Conservation (phyloP, 2,113 vertebrate species). For the Synchiropus splendidus region DNA sequence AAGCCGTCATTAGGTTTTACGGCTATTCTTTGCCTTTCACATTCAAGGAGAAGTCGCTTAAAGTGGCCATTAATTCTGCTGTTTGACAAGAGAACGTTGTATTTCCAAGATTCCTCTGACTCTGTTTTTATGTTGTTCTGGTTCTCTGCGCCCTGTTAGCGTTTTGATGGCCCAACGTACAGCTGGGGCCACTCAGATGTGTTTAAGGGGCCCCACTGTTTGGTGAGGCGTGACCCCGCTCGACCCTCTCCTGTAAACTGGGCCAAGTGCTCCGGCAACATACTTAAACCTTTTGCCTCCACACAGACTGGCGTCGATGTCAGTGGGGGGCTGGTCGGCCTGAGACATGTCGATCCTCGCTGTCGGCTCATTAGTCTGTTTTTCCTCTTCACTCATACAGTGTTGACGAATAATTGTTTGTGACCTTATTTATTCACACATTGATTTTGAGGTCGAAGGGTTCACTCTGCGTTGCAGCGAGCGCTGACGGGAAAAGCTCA, state of each 20-base stretch:
- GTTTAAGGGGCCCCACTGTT: slow-evolving; percentile 55
- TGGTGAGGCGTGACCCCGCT: slow-evolving; percentile 57
- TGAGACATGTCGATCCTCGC: no score
- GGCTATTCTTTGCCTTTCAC: slow-evolving; percentile 17
- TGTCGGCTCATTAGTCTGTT: no score
- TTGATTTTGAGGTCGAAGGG: no score
- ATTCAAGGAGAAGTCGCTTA: slow-evolving; percentile 18
- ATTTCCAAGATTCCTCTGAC: slow-evolving; percentile 12
- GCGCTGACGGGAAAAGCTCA: no score
- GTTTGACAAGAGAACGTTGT: slow-evolving; percentile 9
- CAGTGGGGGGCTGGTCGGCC: slow-evolving; percentile 22
- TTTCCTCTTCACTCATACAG: no score
- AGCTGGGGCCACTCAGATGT: slow-evolving; percentile 50
- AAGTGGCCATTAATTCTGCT: slow-evolving; percentile 2
- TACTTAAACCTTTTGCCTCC: slow-evolving; percentile 24
- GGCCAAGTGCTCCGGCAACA: slow-evolving; percentile 43
- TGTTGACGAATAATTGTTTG: no score
- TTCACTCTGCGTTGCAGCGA: no score
- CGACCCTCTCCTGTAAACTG: slow-evolving; percentile 58
- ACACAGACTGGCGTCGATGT: slow-evolving; percentile 12
- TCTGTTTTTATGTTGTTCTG: slow-evolving; percentile 21
- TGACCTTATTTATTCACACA: no score
- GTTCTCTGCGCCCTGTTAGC: slow-evolving; percentile 30
- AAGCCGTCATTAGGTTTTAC: slow-evolving; percentile 36
- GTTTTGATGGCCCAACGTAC: slow-evolving; percentile 27